Evolutionary conservation across 1,140 invertebrate genomes (phyloP), one percentile per base, ranked within the genome.

Genomic region (Drosophila yakuba): DNA sequence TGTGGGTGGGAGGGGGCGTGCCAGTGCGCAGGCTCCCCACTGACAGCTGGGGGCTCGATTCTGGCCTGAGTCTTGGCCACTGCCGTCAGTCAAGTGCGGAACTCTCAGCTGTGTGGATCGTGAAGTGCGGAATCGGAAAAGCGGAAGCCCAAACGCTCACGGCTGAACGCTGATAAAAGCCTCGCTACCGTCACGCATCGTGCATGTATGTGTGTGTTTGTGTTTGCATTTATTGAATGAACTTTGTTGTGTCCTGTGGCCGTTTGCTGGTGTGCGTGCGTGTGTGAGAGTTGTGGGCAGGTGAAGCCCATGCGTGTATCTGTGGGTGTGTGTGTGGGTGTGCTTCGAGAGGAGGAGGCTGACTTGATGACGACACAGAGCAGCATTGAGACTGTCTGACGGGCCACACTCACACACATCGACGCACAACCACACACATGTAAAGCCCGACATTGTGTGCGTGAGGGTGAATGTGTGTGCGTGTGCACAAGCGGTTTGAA

Each of bases 71-170:
- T 47, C 8, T 32, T 28, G 17, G 52, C 52, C 20, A 41, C 44
- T 28, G 62, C 15, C 36, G 55, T 72, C 75, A 90, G 85, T 90
- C 68, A 90, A 90, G 78, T 90, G 85, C 85, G 78, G 85, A 90
- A 78, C 81, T 85, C 76, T 86, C 85, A 90, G 82, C 86, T 90
- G 85, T 91, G 78, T 80, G 81, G 78, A 48, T 80, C 77, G 77
- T 80, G 55, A 77, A 77, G 84, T 89, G 80, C 83, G 84, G 80
- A 84, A 78, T 38, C 43, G 66, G 32, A 67, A 39, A 51, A 44
- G 36, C 39, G 11, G 66, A 68, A 59, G 51, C 45, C 20, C 12
- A 15, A 28, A 50, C 51, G 48, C 77, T 63, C 67, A 25, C 76
- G 62, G 68, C 75, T 74, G 79, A 83, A 80, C 72, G 73, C 73